Evolutionary conservation across 2,888 invertebrate genomes (phyloP).

Genomic region (Euzetes globulus): DNA sequence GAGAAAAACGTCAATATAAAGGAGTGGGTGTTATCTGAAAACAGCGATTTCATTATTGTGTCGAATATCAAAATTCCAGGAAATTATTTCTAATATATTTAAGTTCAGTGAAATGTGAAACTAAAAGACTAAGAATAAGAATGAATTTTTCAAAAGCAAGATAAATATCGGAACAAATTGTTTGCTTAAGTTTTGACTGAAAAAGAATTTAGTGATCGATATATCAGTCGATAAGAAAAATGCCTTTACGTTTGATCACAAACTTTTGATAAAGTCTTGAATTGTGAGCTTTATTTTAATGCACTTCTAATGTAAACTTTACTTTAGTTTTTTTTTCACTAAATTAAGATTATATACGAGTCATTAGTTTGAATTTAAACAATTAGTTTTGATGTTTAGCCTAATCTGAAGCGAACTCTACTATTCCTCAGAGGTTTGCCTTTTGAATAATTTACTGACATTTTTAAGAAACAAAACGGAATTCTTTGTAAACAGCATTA

Average conservation of each 20-base stretch:
- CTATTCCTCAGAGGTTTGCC: slow-evolving; percentile 4
- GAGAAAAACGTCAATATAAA: no score
- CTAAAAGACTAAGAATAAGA: not conserved
- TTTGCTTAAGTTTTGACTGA: not conserved
- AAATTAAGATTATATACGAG: slow-evolving; percentile 26
- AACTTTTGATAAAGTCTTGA: not conserved
- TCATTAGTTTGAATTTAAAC: slow-evolving; percentile 26
- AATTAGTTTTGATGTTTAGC: slow-evolving; percentile 19
- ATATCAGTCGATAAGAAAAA: not conserved
- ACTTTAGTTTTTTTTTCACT: not conserved
- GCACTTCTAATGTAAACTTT: not conserved
- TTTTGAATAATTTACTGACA: slow-evolving; percentile 1
- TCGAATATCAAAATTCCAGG: no score
- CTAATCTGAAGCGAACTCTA: not conserved
- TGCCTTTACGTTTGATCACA: not conserved
- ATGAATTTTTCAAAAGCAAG: not conserved
- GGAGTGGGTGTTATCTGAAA: no score
- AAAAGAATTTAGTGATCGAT: slow-evolving; percentile 2
- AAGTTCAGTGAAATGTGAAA: not conserved
- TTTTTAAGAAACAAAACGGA: not conserved
- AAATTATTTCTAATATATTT: not conserved
- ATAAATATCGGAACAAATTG: not conserved
- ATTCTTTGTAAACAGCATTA: not conserved
- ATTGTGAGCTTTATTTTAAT: not conserved
- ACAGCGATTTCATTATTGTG: no score